Evolutionary conservation across 1,140 invertebrate genomes (phyloP).

Genomic region (Drosophila fuyamai): DNA sequence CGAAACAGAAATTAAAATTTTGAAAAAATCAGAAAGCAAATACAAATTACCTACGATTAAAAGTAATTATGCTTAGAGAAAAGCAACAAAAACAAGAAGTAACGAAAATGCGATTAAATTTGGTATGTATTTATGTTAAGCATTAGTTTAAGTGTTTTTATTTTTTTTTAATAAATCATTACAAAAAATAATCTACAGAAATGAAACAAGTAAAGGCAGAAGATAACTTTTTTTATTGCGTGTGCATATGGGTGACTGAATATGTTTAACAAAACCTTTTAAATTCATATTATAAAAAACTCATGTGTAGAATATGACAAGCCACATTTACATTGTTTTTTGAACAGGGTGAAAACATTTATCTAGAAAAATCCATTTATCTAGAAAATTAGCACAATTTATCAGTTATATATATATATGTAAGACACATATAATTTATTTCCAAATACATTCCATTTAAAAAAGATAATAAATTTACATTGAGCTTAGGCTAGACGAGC

Average conservation of each 20-base stretch:
- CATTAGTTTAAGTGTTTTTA: conserved; percentile 77
- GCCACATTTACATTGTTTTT: too few species aligned
- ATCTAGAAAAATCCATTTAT: too few species aligned
- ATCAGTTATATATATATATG: conserved; percentile 5
- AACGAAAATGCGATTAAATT: conserved; percentile 63
- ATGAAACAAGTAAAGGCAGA: conserved; percentile 20
- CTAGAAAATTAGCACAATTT: not conserved
- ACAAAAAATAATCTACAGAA: conserved; percentile 50
- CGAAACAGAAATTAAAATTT: conserved; percentile 19
- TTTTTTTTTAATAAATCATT: conserved; percentile 70
- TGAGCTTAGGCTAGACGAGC: conserved; percentile 54
- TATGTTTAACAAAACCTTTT: too few species aligned
- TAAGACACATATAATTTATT: conserved; percentile 14
- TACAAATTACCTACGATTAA: conserved; percentile 49
- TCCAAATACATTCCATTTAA: conserved; percentile 6
- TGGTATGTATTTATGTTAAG: conserved; percentile 73
- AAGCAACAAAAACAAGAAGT: conserved; percentile 15
- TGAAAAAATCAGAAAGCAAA: conserved; percentile 26
- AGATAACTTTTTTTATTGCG: not conserved
- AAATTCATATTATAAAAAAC: too few species aligned
- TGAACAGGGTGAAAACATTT: too few species aligned
- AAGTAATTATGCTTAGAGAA: conserved; percentile 61
- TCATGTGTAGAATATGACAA: too few species aligned
- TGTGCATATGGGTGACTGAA: too few species aligned
- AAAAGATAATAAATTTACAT: conserved; percentile 41